Percentiles rank a stretch among this genome's conserved stretches.
Conservation (phyloP, 2,797 vertebrate genomes). For the Protosalanx chinensis region DNA sequence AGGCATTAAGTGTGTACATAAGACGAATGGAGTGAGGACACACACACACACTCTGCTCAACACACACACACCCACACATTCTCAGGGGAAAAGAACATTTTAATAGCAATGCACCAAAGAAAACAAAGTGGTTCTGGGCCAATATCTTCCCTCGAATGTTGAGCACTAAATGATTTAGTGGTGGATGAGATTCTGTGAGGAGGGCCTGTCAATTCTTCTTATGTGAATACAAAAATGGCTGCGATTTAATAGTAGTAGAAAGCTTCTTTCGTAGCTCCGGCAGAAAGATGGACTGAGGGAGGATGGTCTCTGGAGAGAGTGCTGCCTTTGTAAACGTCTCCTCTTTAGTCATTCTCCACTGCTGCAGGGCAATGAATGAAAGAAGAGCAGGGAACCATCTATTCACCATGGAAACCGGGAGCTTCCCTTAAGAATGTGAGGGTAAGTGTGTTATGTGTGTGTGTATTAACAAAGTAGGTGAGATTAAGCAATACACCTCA, state of each 20-base stretch:
- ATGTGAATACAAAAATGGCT: not conserved
- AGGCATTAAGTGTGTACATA: conserved; percentile 8
- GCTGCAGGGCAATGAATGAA: conserved; percentile 1
- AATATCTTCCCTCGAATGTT: not conserved
- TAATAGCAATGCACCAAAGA: not conserved
- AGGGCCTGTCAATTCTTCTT: not conserved
- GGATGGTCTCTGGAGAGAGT: not conserved
- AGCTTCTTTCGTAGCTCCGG: not conserved
- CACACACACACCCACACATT: not conserved
- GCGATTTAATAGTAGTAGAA: not conserved
- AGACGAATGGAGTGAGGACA: not conserved
- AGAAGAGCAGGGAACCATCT: not conserved
- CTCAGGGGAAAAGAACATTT: not conserved
- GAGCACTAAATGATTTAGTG: conserved; percentile 1
- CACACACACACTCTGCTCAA: not conserved
- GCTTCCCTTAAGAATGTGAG: not conserved
- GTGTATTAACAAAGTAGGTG: not conserved
- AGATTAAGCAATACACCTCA: not conserved
- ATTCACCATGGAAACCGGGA: conserved; percentile 11
- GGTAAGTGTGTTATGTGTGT: not conserved
- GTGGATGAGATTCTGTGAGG: not conserved
- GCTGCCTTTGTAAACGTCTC: not conserved
- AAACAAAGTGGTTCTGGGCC: not conserved
- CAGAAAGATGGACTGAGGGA: conserved; percentile 1
- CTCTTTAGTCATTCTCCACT: conserved; percentile 4